Evolutionary conservation across 2,797 vertebrate species (phyloP), one percentile per base, ranked within the genome.

Genomic region (Ptychadena robeensis): DNA sequence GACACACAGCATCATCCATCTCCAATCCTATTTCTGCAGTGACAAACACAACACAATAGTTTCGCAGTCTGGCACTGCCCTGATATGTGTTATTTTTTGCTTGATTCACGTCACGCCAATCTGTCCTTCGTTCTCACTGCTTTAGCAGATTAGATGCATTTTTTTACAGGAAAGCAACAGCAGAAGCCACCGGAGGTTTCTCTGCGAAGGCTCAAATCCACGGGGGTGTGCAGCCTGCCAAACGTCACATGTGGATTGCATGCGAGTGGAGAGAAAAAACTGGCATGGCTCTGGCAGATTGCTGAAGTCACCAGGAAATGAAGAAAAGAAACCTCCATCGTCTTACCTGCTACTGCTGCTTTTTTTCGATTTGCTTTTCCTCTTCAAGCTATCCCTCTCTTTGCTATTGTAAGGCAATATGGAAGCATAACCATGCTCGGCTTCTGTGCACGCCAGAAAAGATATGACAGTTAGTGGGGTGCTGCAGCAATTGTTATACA

Each of bases 341-440:
- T 69, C 78, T 86, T 97, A 97, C 97, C 97, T 98, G 95, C 95
- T 96, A 93, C 93, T 96, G 92, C 91, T 94, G 86, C 94, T 97
- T 91, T 95, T 97, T 94, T 96, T 96, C 91, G 93, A 94, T 94
- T 96, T 96, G 92, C 86, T 96, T 90, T 96, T 97, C 87, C 95
- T 92, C 90, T 97, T 96, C 88, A 94, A 91, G 90, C 92, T 95
- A 86, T 96, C 96, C 87, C 93, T 93, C 87, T 97, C 96, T 92
- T 93, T 95, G 85, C 93, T 95, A 85, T 92, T 95, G 92, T 95
- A 97, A 44, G 97, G 97, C 86, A 96, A 93, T 92, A 96, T 95
- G 86, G 96, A 97, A 87, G 97, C 97, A 92, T 98, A 98, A 82
- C 97, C 96, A 79, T 98, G 97, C 87, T 98, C 97, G 73, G 97